phyloP scores from a whole-genome alignment of 2,797 vertebrate species.

The Macrochelys suwanniensis region DNA sequence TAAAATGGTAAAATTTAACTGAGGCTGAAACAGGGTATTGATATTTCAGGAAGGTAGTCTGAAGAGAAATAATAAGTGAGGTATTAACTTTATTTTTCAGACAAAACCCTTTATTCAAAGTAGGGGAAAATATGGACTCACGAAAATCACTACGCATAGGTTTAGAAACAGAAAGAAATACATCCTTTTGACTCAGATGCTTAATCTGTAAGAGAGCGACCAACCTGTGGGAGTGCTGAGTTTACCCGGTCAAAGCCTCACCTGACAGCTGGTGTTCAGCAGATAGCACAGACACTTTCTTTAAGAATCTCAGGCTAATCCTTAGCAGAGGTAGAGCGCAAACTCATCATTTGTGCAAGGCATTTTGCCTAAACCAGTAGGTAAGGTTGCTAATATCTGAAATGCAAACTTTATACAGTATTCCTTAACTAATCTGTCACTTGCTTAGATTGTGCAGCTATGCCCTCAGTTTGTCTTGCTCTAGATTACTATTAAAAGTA shows the following conservation, averaged over 20 bases:
- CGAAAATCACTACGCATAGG: background rate
- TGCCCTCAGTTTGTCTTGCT: background rate
- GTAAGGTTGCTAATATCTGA: background rate
- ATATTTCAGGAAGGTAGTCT: background rate
- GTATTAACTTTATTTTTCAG: background rate
- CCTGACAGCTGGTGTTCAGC: background rate
- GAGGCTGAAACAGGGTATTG: background rate
- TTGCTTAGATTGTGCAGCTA: background rate
- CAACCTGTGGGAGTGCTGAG: background rate
- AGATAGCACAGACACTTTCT: background rate
- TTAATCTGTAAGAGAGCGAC: background rate
- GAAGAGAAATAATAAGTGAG: background rate
- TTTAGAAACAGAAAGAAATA: background rate
- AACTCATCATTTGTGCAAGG: background rate
- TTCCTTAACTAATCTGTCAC: background rate
- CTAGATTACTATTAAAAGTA: background rate
- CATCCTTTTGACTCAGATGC: background rate
- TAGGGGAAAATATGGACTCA: background rate
- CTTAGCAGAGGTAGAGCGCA: background rate
- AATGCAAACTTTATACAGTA: background rate
- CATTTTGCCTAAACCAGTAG: background rate
- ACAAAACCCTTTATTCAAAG: background rate
- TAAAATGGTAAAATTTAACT: background rate
- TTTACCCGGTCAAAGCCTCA: background rate
- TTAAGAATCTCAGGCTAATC: background rate